Evolutionary conservation across 2,797 vertebrate genomes (phyloP).

Genomic region (Ctenochaetus hawaiiensis): DNA sequence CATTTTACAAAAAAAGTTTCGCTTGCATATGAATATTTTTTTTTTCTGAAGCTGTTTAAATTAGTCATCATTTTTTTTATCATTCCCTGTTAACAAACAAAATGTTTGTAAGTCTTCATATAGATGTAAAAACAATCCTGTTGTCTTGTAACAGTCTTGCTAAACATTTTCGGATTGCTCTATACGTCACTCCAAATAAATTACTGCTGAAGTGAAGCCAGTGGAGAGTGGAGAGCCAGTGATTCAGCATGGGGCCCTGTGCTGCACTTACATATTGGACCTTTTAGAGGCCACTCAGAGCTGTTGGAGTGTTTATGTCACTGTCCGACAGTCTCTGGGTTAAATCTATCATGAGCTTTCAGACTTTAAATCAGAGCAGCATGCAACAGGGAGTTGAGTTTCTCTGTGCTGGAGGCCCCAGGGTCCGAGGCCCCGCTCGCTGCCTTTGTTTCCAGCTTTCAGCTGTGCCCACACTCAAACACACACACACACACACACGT

Average conservation of each 20-base stretch:
- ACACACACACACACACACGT: constrained; percentile 35
- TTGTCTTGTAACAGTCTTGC: neutral
- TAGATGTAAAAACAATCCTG: neutral
- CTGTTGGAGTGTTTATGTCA: constrained; percentile 61
- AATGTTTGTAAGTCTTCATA: neutral
- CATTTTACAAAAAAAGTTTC: too few species aligned
- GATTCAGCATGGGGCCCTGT: constrained; percentile 26
- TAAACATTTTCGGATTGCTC: constrained; percentile 8
- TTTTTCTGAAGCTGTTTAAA: too few species aligned
- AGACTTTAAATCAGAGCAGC: constrained; percentile 70
- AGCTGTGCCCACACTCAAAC: constrained; percentile 23
- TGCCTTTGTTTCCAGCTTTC: constrained; percentile 71
- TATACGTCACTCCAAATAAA: constrained; percentile 15
- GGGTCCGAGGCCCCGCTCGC: constrained; percentile 44
- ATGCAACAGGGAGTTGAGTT: constrained; percentile 66
- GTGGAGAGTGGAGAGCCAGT: neutral
- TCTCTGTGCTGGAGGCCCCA: constrained; percentile 54
- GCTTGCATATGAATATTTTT: too few species aligned
- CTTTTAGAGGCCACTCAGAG: constrained; percentile 42
- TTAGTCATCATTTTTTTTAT: too few species aligned
- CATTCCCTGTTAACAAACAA: too few species aligned
- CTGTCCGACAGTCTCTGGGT: constrained; percentile 57
- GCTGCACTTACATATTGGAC: constrained; percentile 38
- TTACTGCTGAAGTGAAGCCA: constrained; percentile 14
- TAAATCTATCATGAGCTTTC: constrained; percentile 63